Evolutionary conservation across 2,797 vertebrate species (phyloP).

Genomic region (Brachymystax lenok): DNA sequence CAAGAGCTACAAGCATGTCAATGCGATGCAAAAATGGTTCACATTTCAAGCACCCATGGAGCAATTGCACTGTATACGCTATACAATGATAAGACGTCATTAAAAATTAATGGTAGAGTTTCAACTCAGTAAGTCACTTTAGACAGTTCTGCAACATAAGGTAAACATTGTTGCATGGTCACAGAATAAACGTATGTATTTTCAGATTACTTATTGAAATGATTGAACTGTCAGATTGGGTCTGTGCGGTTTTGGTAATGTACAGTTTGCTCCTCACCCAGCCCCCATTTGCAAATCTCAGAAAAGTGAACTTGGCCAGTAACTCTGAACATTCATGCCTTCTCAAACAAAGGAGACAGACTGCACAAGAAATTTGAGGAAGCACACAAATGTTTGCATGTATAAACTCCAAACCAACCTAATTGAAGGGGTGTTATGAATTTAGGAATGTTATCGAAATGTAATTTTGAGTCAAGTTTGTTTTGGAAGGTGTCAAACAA

Average conservation of each 20-base stretch:
- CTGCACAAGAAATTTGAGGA: constrained; percentile 45
- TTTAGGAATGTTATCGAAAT: constrained; percentile 53
- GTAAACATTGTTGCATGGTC: constrained; percentile 6
- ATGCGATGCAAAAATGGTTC: constrained; percentile 6
- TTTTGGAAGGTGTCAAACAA: constrained; percentile 50
- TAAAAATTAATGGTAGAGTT: neutral
- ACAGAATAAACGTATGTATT: neutral
- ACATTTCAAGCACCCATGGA: neutral
- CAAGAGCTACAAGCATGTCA: neutral
- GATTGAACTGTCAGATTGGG: constrained; percentile 19
- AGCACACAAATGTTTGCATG: constrained; percentile 55
- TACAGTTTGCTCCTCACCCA: constrained; percentile 25
- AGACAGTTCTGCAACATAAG: constrained; percentile 20
- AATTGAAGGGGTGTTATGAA: constrained; percentile 42
- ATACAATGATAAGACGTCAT: neutral
- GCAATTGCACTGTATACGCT: neutral
- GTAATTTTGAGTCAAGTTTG: constrained; percentile 36
- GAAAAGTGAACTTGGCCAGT: constrained; percentile 23
- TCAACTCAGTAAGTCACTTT: constrained; percentile 4
- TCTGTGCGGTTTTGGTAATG: constrained; percentile 23
- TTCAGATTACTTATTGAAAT: constrained; percentile 14
- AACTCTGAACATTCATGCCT: constrained; percentile 14
- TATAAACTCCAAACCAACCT: constrained; percentile 53
- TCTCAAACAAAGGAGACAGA: constrained; percentile 40
- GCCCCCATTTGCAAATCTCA: constrained; percentile 27